Percentiles rank a stretch among this genome's conserved stretches.
Conservation (phyloP, 2,797 vertebrate genomes). For the Phataginus tetradactyla region DNA sequence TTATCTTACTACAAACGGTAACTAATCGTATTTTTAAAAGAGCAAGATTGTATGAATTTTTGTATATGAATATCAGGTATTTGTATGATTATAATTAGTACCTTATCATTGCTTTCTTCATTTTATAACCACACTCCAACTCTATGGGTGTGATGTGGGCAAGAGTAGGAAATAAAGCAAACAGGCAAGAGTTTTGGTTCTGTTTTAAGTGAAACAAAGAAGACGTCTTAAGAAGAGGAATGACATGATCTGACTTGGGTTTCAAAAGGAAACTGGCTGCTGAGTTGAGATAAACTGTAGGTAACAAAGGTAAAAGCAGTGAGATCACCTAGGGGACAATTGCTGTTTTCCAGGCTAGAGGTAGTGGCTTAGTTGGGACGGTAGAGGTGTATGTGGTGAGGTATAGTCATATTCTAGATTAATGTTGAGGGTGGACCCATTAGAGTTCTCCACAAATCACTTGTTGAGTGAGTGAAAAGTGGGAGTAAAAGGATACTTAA, state of each 20-base stretch:
- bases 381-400: not conserved
- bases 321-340: not conserved
- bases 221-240: not conserved
- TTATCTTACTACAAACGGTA: not conserved
- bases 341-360: not conserved
- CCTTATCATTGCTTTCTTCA: not conserved
- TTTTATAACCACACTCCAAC: not conserved
- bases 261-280: not conserved
- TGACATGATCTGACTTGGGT: not conserved
- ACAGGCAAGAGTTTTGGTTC: not conserved
- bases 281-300: not conserved
- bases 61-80: not conserved
- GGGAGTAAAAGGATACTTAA: not conserved
- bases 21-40: not conserved
- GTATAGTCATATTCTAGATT: not conserved
- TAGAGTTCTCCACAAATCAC: not conserved
- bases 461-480: not conserved
- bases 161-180: not conserved
- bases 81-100: not conserved
- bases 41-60: not conserved
- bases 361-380: not conserved
- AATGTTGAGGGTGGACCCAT: not conserved
- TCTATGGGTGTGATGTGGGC: not conserved
- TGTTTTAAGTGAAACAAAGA: not conserved
- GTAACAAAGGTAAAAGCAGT: not conserved